A percentile compares a stretch with the other conserved stretches of the same genome.
Conservation (phyloP, 2,797 vertebrate species). For the Labeo calbasu region DNA sequence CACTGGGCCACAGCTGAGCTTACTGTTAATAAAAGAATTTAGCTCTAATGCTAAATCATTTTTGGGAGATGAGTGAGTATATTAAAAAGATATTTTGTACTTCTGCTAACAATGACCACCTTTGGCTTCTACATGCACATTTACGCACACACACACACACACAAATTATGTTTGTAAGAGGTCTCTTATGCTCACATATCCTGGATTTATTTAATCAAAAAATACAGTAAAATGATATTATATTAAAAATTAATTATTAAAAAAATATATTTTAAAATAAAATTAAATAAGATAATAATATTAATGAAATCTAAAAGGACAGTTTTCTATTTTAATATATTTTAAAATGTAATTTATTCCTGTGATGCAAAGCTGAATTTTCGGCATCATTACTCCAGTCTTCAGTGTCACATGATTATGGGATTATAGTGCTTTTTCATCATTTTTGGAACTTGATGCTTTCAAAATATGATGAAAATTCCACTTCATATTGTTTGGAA, state of each 20-base stretch:
- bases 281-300: background rate
- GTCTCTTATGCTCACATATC: background rate
- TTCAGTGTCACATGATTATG: background rate
- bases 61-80: slow-evolving; percentile 16
- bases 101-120: background rate
- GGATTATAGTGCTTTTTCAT: background rate
- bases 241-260: too few relatives aligned
- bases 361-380: background rate
- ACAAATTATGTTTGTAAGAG: background rate
- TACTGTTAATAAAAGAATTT: slow-evolving; percentile 42
- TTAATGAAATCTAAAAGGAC: background rate
- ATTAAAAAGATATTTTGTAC: background rate
- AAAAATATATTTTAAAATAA: too few relatives aligned
- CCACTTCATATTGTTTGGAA: background rate
- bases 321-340: background rate
- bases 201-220: background rate
- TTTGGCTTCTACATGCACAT: background rate
- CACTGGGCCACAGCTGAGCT: slow-evolving; percentile 37
- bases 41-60: slow-evolving; percentile 6
- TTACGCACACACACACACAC: background rate
- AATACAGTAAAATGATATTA: too few relatives aligned
- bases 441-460: background rate
- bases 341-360: background rate
- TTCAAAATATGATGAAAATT: background rate
- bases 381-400: background rate